These are phyloP conservation scores for Temnothorax unifasciatus DNA, from an alignment of 2,888 invertebrate species.

Conservation along the genomic window DNA sequence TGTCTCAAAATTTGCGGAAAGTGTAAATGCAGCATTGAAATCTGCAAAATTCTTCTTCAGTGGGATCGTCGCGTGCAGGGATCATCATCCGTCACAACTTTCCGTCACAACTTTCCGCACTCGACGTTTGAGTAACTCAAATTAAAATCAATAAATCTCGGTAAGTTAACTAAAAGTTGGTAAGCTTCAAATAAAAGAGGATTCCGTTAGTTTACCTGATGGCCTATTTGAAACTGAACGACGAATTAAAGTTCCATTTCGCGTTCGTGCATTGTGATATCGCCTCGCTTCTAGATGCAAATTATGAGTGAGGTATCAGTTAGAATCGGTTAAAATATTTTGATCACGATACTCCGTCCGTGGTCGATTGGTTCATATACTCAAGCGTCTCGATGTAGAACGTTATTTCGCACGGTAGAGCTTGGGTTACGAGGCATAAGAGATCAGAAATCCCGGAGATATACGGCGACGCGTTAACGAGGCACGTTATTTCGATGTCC, in stretches of 20 bases:
- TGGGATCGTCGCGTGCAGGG: not conserved
- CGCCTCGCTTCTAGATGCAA: not conserved
- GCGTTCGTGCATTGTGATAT: not conserved
- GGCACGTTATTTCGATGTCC: constrained; percentile 52
- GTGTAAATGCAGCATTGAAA: not conserved
- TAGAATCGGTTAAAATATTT: not conserved
- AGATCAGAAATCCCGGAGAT: constrained; percentile 59
- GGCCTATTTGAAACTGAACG: constrained; percentile 8
- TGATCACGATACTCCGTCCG: constrained; percentile 2
- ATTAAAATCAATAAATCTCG: constrained; percentile 15
- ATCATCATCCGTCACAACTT: constrained; percentile 2
- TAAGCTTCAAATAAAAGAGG: constrained; percentile 1
- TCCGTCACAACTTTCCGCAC: not conserved
- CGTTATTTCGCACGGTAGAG: constrained; percentile 4
- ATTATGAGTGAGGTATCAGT: constrained; percentile 5
- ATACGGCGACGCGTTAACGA: constrained; percentile 66
- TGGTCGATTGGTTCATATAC: not conserved
- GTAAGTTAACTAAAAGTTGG: not conserved
- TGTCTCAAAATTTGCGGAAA: not conserved
- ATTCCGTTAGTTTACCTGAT: not conserved
- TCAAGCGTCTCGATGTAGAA: not conserved
- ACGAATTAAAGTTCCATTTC: not conserved
- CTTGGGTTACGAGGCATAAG: constrained; percentile 45
- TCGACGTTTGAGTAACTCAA: not conserved
- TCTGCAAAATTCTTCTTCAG: not conserved